Evolutionary conservation across 2,888 invertebrate genomes (phyloP).

Genomic region (Gastrophysa polygoni): DNA sequence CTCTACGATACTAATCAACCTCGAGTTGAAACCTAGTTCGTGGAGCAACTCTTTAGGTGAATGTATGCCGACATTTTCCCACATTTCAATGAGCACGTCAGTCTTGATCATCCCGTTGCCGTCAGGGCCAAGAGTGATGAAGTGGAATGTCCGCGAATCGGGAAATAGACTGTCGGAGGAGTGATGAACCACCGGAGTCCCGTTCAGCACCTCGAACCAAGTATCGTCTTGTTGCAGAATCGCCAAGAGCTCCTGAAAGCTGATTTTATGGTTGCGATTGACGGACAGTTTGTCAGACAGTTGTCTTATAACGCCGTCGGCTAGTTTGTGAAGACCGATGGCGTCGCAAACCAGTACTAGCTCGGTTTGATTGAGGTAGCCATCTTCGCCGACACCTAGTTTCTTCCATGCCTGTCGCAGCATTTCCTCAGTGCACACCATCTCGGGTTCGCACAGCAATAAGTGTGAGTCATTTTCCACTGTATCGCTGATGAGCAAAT

Average conservation of each 20-base stretch:
- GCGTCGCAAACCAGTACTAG: constrained; percentile 69
- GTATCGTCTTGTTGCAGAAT: constrained; percentile 64
- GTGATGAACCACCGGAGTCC: constrained; percentile 25
- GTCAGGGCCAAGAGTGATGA: constrained; percentile 54
- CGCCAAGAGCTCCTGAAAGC: constrained; percentile 69
- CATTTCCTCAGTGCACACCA: constrained; percentile 64
- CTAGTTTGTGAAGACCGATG: constrained; percentile 69
- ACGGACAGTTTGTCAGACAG: constrained; percentile 70
- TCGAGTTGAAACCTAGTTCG: constrained; percentile 69
- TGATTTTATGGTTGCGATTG: constrained; percentile 68
- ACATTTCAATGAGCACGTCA: constrained; percentile 70
- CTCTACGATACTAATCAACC: constrained; percentile 66
- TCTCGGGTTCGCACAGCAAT: constrained; percentile 45
- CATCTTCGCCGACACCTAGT: constrained; percentile 66
- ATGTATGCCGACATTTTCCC: constrained; percentile 73
- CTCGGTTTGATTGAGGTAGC: constrained; percentile 68
- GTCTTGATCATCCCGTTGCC: constrained; percentile 54
- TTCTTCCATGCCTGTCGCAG: constrained; percentile 69
- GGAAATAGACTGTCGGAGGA: constrained; percentile 46
- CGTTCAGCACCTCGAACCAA: constrained; percentile 53
- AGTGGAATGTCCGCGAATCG: constrained; percentile 53
- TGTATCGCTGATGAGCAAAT: constrained; percentile 44
- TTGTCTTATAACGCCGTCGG: constrained; percentile 67
- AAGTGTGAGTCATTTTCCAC: constrained; percentile 54
- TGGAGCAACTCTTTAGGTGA: constrained; percentile 69